Evolutionary conservation across 2,888 invertebrate genomes (phyloP), one percentile per base, ranked within the genome.

Genomic region (Trisateles emortualis): DNA sequence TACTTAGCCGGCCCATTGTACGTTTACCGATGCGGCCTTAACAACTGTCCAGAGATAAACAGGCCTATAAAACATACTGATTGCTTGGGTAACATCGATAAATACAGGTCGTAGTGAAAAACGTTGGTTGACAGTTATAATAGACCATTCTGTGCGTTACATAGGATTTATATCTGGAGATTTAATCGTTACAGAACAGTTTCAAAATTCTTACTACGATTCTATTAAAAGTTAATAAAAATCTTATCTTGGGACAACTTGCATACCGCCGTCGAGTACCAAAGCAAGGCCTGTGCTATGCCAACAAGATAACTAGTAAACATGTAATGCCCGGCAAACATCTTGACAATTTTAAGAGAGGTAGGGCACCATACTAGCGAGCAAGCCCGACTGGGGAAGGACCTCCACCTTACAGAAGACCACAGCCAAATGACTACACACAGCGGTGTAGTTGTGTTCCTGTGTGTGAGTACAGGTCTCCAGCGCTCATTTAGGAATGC

Each of bases 61-160:
- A 71, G 63, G 69, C 24, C 71, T 71, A 73, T 79, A 78, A 79
- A 79, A 71, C 72, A 73, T 72, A 74, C 61, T 64, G 74, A 74
- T 78, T 71, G 72, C 72, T 68, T 72, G 59, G 63, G 73, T 77
- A 76, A 76, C 74, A 72, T 81, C 76, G 69, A 81, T 85, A 83
- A 83, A 83, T 81, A 77, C 59, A 58, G 56, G 52, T 53, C 41
- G 36, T 71, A 72, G 70, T 72, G 77, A 78, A 81, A 77, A 75
- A 69, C 68, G 70, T 68, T 68, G 49, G 68, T 74, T 72, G 69
- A 72, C 69, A 70, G 66, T 56, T 69, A 59, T 66, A 68, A 69
- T 64, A 51, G 47, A 48, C 59, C 57, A 53, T 65, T 68, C 52
- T 57, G 54, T 58, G 50, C 56, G 56, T 63, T 72, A 63, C 57